Conservation (phyloP, 2,113 vertebrate species). For the Centropus unirufus region DNA sequence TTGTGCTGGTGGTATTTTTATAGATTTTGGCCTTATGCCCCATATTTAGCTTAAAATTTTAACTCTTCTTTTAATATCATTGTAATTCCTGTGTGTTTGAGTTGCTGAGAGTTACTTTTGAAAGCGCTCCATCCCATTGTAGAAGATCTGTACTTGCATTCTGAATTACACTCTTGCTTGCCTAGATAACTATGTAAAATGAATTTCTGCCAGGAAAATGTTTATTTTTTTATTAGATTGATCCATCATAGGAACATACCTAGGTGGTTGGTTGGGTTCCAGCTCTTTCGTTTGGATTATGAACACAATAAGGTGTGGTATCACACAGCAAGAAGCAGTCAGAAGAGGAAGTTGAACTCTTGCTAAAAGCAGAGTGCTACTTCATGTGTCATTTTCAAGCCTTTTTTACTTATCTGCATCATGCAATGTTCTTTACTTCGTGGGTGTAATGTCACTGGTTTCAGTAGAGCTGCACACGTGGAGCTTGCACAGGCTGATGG, state of each 20-base stretch:
- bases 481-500: not conserved
- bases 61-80: not conserved
- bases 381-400: not conserved
- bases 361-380: not conserved
- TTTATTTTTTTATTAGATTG: not conserved
- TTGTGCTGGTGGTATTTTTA: not conserved
- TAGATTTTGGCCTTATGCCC: not conserved
- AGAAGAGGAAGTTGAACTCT: conserved; percentile 23
- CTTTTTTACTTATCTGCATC: not conserved
- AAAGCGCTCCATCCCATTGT: not conserved
- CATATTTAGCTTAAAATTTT: not conserved
- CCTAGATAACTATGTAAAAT: not conserved
- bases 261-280: not conserved
- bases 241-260: not conserved
- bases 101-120: not conserved
- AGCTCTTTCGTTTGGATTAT: not conserved
- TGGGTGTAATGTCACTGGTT: rapidly evolving
- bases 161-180: not conserved
- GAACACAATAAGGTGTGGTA: conserved; percentile 25
- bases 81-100: not conserved
- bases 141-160: not conserved
- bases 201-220: not conserved
- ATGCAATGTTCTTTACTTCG: rapidly evolving
- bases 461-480: not conserved
- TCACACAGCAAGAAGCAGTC: not conserved